Base-by-base conservation (phyloP, 2,888 invertebrate species). In the Euproctis similis region DNA sequence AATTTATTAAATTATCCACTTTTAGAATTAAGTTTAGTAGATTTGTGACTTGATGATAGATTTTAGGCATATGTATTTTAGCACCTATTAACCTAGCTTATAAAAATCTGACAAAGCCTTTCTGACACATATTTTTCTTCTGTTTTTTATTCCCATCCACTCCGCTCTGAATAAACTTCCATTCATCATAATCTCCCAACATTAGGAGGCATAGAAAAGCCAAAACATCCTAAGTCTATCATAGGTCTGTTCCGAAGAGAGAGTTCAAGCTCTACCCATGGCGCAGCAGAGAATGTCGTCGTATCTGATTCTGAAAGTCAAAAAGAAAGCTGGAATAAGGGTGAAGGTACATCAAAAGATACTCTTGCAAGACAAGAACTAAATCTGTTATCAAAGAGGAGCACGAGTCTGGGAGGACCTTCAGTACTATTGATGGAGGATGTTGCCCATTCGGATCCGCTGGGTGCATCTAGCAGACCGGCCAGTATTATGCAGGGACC, bases 221-320 rank as follows among this genome's bases (percentile, higher is more conserved):
- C 93, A 74, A 91, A 93, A 84, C 88, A 88, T 81, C 88, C 91
- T 53, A 92, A 92, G 80, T 94, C 94, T 76, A 94, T 95, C 77
- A 94, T 94, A 87, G 94, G 94, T 78, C 87, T 94, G 42, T 95
- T 95, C 82, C 88, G 94, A 60, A 89, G 93, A 61, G 94, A 94
- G 69, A 94, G 94, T 71, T 87, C 89, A 47, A 88, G 90, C 54
- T 93, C 93, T 0, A 88, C 89, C 29, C 89, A 89, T 51, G 87
- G 86, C 1, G 84, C 69, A 17, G 67, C 68, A 12, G 87, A 86
- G 23, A 73, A 84, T 24, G 72, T 85, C 28, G 82, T 82, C 26
- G 69, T 85, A 10, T 88, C 88, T 26, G 89, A 89, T 43, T 87
- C 88, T 8, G 89, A 89, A 46, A 81, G 74, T 43, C 53, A 54